Base-by-base conservation (phyloP, 2,888 invertebrate genomes). In the Melanostoma mellinum region DNA sequence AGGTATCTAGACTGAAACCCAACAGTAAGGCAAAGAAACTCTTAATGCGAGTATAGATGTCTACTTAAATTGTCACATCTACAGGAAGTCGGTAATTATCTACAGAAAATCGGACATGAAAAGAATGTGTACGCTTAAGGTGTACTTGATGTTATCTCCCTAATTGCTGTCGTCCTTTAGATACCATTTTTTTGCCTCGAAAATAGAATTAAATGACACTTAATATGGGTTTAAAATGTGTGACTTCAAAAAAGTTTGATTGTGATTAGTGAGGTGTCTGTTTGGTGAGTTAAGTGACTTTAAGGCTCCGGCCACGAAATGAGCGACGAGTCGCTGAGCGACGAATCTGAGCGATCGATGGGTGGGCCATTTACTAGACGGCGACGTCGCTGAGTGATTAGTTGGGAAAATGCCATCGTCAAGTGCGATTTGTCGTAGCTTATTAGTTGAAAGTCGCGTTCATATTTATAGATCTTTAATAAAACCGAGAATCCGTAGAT, bases 31-130 rank as follows among this genome's bases (percentile, higher is more conserved):
- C 36, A 48, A 10, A 36, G 30, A 48, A 33, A 33, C 30, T 48
- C 36, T 38, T 38, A 6, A 38, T 50, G 32, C n/a, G 6, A 48
- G 38, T 38, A 38, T 63, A 50, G 38, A 63, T 63, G 63, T 63
- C 63, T 50, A 36, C 48, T 48, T 38, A 30, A 10, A 2, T 10
- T 46, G 10, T 46, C 44, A 50, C 48, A 63, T 46, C 48, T 48
- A 38, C 63, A 50, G 63, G 38, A 50, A 50, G 50, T 63, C 30
- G 63, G 63, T 63, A 63, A 63, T 63, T 50, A 63, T 63, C 63
- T 63, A 36, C 63, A 50, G 63, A 38, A 32, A 50, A 63, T 63
- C 48, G 38, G 63, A 63, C 63, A 50, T 38, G 38, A 40, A 63
- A 63, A 30, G 50, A 63, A 50, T 63, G 38, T 63, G 50, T 63